Evolutionary conservation across 2,888 invertebrate genomes (phyloP), one percentile per base, ranked within the genome.

Genomic region (Drosophila lutescens): DNA sequence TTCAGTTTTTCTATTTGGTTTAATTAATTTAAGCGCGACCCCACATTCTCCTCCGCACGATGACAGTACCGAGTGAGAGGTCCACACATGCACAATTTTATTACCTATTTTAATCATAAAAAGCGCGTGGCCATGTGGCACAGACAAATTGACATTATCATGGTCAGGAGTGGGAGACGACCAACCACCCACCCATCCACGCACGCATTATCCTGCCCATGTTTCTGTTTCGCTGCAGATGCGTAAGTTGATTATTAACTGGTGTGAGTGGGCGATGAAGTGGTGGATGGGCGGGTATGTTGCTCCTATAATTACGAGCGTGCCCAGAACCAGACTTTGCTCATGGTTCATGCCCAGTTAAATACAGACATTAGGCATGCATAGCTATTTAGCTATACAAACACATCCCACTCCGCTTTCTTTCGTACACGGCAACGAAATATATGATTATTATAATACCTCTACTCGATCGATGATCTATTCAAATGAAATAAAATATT

Each of bases 291-390:
- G 7, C 44, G 15, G 12, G 75, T 75, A 77, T 83, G 86, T 83
- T 60, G 71, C 32, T 68, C 32, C 78, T 79, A 71, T 88, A 88
- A 85, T 85, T 85, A 84, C 67, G 67, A 63, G 63, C 69, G 61
- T 76, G 76, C 79, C 68, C 71, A 55, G 68, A 76, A 62, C 57
- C 38, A 41, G 51, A 56, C 60, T 56, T 67, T 57, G 57, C 49
- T 53, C 77, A 63, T 62, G 67, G 73, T 74, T 75, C 72, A 73
- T 74, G 86, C 68, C 76, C 78, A 86, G 88, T 74, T 82, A 80
- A 83, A 74, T 86, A 80, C 76, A 75, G 86, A 86, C 80, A 83
- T 88, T 88, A 74, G 78, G 74, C 83, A 88, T 86, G 83, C 86
- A 82, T 68, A 71, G 82, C 88, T 79, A 76, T 87, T 83, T 87